Conservation (phyloP, 2,888 invertebrate genomes). For the Orthosia gracilis region DNA sequence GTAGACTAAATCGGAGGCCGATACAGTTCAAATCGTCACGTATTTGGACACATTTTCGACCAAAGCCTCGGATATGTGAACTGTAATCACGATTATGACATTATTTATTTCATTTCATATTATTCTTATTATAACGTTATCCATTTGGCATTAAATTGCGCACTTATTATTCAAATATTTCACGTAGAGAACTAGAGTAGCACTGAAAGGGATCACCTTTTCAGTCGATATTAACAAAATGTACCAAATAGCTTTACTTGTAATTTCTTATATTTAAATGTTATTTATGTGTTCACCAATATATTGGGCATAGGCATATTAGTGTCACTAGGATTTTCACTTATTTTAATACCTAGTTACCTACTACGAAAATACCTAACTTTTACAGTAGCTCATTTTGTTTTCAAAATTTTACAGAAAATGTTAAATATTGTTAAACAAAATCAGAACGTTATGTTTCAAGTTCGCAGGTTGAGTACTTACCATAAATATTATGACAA, state of each 20-base stretch:
- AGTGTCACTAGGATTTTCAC: not conserved
- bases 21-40: slow-evolving; percentile 11
- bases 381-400: slow-evolving; percentile 15
- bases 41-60: slow-evolving; percentile 14
- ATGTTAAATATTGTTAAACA: slow-evolving; percentile 33
- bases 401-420: slow-evolving; percentile 39
- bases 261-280: slow-evolving; percentile 54
- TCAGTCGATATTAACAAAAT: slow-evolving; percentile 44
- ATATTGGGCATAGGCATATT: slow-evolving; percentile 21
- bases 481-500: not conserved
- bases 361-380: not conserved
- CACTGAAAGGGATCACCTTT: slow-evolving; percentile 7
- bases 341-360: not conserved
- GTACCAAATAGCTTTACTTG: slow-evolving; percentile 62
- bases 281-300: slow-evolving; percentile 35
- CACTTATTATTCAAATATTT: slow-evolving; percentile 27
- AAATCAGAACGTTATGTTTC: slow-evolving; percentile 8
- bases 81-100: slow-evolving; percentile 3
- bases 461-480: slow-evolving; percentile 3
- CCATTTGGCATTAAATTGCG: slow-evolving; percentile 30
- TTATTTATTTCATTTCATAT: slow-evolving; percentile 30
- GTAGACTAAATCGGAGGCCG: slow-evolving; percentile 1
- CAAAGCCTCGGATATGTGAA: slow-evolving; percentile 6
- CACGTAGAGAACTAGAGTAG: slow-evolving; percentile 12
- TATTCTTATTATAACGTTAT: slow-evolving; percentile 9